Base-by-base conservation (phyloP, 2,888 invertebrate species). In the Drosophila mulleri region DNA sequence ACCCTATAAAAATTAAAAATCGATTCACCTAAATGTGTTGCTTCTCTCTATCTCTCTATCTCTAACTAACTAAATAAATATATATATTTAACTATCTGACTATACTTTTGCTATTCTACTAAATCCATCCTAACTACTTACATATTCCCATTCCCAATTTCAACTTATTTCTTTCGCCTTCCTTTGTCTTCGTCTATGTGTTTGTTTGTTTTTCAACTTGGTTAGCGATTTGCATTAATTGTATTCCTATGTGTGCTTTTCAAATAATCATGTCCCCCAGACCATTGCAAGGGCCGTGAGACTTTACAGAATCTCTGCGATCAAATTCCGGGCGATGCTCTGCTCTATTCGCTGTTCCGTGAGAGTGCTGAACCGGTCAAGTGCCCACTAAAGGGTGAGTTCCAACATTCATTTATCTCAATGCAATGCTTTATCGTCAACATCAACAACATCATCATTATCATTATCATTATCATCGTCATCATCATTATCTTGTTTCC, bases 271-370 rank as follows among this genome's bases (percentile, higher is more conserved):
- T 93, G 92, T 93, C 93, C 92, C 92, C 91, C 91, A 93, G 93
- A 92, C 91, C 92, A 92, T 88, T 93, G 93, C 90, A 93, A 92
- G 85, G 92, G 93, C 83, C 93, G 93, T 90, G 97, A 96, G 91
- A 95, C 96, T 58, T 94, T 97, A 88, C 95, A 96, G 57, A 96
- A 96, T 83, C 94, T 98, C 79, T 98, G 98, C 93, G 96, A 96
- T 58, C 95, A 96, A 91, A 97, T 98, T 93, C 97, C 97, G 16
- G 98, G 98, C 20, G 98, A 98, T 93, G 97, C 98, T 3, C 94
- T 97, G 50, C 95, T 98, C 16, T 97, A 96, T 93, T 97, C 97
- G 83, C 96, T 98, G 96, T 98, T 98, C 94, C 94, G 97, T 72
- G 96, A 97, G 92, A 96, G 96, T 91, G 97, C 97, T 16, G 95